A percentile compares a stretch with the other conserved stretches of the same genome.
Conservation (phyloP, 2,113 vertebrate species). For the Elachura formosa region DNA sequence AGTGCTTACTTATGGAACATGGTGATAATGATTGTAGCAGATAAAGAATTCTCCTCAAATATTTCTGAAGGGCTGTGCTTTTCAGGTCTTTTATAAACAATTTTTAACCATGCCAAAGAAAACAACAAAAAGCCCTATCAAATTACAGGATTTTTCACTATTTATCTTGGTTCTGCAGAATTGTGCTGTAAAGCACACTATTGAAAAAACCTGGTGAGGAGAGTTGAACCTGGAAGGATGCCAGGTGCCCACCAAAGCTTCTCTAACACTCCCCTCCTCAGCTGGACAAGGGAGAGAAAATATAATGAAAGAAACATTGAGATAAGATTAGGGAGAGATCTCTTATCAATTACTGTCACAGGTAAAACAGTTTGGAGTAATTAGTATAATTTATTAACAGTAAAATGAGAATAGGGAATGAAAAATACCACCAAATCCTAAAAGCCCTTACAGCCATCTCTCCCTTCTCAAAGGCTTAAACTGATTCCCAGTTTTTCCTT, state of each 20-base stretch:
- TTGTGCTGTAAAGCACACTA: background rate
- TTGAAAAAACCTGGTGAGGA: background rate
- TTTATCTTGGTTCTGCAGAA: background rate
- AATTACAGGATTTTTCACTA: background rate
- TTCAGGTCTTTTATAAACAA: rapidly evolving
- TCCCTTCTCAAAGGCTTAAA: background rate
- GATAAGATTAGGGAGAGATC: background rate
- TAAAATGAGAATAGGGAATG: background rate
- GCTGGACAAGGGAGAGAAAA: background rate
- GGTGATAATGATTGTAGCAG: background rate
- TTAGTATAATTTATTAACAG: background rate
- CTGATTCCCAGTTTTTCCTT: background rate
- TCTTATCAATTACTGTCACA: background rate
- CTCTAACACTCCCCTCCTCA: background rate
- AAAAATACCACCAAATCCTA: background rate
- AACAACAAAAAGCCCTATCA: background rate
- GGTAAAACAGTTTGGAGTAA: background rate
- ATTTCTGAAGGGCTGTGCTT: background rate
- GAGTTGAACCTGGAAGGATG: background rate
- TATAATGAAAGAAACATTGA: rapidly evolving
- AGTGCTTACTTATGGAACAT: background rate
- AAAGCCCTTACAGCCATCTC: too few relatives aligned
- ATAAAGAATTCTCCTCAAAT: background rate
- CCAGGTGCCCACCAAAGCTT: background rate
- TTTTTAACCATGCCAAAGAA: background rate